Conservation (phyloP, 2,113 vertebrate genomes). For the Psammodynastes pulverulentus region DNA sequence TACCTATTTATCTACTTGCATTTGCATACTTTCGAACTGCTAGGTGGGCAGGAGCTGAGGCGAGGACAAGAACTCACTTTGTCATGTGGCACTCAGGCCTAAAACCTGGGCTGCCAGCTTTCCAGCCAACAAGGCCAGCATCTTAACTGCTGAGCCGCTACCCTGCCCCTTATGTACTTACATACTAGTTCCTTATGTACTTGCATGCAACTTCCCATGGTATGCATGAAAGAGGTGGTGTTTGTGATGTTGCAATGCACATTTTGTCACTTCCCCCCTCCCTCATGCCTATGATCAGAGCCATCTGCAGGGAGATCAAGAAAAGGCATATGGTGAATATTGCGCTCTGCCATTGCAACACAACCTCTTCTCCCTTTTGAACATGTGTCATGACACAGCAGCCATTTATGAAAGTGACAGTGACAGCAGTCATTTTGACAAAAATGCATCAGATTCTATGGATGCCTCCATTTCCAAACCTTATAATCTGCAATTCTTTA, state of each 20-base stretch:
- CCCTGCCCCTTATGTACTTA: neutral
- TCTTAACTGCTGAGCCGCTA: neutral
- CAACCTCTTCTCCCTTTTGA: neutral
- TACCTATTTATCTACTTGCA: too few species aligned
- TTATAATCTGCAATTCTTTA: neutral
- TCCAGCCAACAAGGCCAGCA: neutral
- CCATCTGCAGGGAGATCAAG: neutral
- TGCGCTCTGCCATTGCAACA: neutral
- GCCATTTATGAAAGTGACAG: neutral
- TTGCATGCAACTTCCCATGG: neutral
- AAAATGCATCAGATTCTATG: neutral
- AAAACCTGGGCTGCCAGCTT: neutral
- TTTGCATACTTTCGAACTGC: too few species aligned
- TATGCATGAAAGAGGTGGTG: neutral
- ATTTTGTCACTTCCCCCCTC: neutral
- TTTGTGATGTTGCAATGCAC: neutral
- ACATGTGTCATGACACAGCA: neutral
- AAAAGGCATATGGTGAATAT: neutral
- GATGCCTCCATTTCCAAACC: neutral
- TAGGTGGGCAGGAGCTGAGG: too few species aligned
- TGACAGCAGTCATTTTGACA: neutral
- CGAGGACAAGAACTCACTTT: too few species aligned
- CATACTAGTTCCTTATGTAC: neutral
- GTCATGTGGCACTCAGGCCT: neutral
- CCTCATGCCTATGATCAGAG: neutral